Evolutionary conservation across 2,113 vertebrate genomes (phyloP), one percentile per base, ranked within the genome.

Genomic region (Alligator mississippiensis): DNA sequence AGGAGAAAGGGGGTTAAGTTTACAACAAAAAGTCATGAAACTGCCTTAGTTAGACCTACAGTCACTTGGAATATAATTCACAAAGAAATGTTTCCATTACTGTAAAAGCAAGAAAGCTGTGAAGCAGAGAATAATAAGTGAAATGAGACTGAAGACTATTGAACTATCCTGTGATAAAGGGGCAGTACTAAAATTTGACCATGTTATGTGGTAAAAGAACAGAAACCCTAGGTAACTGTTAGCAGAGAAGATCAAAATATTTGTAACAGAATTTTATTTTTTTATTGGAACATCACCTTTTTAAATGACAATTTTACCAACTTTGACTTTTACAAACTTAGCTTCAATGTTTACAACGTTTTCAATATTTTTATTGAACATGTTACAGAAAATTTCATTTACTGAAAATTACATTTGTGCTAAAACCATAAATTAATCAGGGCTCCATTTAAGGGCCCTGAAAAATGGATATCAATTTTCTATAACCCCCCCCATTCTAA

Each of bases 31-130:
- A 61, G 2, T 1, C 0, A 3, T 57, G 47, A 34, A 87, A 0
- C 24, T 88, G 16, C 25, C 47, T 47, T 47, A 70, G 80, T 91
- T 84, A 27, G n/a, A 77, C 8, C 22, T 2, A 1, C 14, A 38
- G 28, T 38, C 1, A 11, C 30, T 28, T 63, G 22, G 47, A 47
- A 47, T 47, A 47, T 47, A 47, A 47, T 47, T 47, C 6, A 47
- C 47, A 58, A 30, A 63, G 68, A 93, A 87, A 78, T 11, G 61
- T 24, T 80, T 92, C 10, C 54, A 82, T 95, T 28, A 15, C 75
- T 84, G 77, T 5, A 25, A 9, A 34, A 87, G 28, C 22, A 54
- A 28, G 28, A 61, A 22, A 72, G 82, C 34, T 28, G 61, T 80
- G 22, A 28, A 87, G 59, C 61, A 84, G 75, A 59, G 60, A 95